Percentiles rank a stretch among this genome's conserved stretches.
These are phyloP conservation scores for Prosopocoilus inquinatus DNA, from an alignment of 2,888 invertebrate genomes.

Conservation along the genomic window DNA sequence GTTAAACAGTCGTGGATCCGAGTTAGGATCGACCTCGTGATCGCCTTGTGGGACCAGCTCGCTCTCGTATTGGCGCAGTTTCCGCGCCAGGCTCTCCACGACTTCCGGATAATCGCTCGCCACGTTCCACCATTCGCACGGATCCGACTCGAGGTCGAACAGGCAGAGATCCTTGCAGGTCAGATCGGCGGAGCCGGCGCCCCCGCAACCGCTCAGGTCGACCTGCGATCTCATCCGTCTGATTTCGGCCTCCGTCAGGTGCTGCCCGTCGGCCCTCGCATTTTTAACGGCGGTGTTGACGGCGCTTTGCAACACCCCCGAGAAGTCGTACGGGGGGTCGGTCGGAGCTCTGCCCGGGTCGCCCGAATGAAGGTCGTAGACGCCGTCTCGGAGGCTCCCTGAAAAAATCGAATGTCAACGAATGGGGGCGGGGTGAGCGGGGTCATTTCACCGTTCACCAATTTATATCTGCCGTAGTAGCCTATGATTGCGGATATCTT, in stretches of 20 bases:
- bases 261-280: slow-evolving; percentile 6
- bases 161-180: slow-evolving; percentile 30
- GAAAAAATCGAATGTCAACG: not conserved
- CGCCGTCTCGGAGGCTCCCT: slow-evolving; percentile 27
- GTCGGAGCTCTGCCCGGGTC: slow-evolving; percentile 31
- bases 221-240: slow-evolving; percentile 22
- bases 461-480: slow-evolving; percentile 38
- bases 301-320: slow-evolving; percentile 33
- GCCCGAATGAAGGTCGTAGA: slow-evolving; percentile 35
- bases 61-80: slow-evolving; percentile 28
- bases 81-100: slow-evolving; percentile 24
- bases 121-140: slow-evolving; percentile 43
- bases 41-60: slow-evolving; percentile 34
- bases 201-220: slow-evolving; percentile 16
- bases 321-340: slow-evolving; percentile 34
- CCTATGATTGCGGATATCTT: slow-evolving; percentile 45
- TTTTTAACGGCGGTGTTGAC: slow-evolving; percentile 36
- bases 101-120: slow-evolving; percentile 28
- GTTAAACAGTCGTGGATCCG: slow-evolving; percentile 38
- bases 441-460: slow-evolving; percentile 38
- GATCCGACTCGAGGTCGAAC: slow-evolving; percentile 41
- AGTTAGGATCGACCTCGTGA: slow-evolving; percentile 28
- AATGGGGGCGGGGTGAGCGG: no score
- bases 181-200: not conserved
- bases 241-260: slow-evolving; percentile 27